Percentiles rank a stretch among this genome's conserved stretches.
Evolutionary conservation across 1,140 invertebrate genomes (phyloP).

Genomic region (Ips typographus): DNA sequence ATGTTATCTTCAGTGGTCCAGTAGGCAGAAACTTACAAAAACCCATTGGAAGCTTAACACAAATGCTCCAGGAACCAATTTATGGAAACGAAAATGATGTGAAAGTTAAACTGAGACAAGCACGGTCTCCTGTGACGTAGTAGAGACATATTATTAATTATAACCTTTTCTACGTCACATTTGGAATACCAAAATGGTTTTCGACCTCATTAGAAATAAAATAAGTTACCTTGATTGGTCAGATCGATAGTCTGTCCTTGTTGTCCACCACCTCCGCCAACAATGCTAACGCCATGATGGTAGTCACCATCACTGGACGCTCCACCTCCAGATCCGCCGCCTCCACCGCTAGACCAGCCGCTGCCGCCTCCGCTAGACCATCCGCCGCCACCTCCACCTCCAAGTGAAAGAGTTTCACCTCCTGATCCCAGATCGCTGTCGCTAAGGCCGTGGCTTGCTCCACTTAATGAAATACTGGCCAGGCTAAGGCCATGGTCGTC

Average conservation of each 20-base stretch:
- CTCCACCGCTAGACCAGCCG: constrained; percentile 18
- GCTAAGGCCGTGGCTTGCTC: constrained; percentile 33
- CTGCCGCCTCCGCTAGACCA: constrained; percentile 16
- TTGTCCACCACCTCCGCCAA: constrained; percentile 32
- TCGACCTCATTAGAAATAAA: not conserved
- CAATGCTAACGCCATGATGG: constrained; percentile 42
- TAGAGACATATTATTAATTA: too few species aligned
- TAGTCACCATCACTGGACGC: constrained; percentile 34
- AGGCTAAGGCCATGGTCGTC: constrained; percentile 26
- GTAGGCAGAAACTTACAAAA: too few species aligned
- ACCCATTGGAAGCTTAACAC: too few species aligned
- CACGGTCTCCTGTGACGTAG: too few species aligned
- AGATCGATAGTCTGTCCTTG: constrained; percentile 40
- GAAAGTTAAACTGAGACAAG: too few species aligned
- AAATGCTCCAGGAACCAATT: too few species aligned
- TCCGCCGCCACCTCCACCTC: constrained; percentile 21
- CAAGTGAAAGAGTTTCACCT: constrained; percentile 24
- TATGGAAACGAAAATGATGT: too few species aligned
- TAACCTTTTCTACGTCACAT: too few species aligned
- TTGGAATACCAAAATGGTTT: too few species aligned
- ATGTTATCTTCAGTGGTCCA: too few species aligned
- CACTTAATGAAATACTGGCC: constrained; percentile 22
- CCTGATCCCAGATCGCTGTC: constrained; percentile 26
- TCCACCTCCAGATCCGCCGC: constrained; percentile 14
- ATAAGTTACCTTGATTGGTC: constrained; percentile 34